phyloP scores from a whole-genome alignment of 2,797 vertebrate genomes.

The Phalanger gymnotis region DNA sequence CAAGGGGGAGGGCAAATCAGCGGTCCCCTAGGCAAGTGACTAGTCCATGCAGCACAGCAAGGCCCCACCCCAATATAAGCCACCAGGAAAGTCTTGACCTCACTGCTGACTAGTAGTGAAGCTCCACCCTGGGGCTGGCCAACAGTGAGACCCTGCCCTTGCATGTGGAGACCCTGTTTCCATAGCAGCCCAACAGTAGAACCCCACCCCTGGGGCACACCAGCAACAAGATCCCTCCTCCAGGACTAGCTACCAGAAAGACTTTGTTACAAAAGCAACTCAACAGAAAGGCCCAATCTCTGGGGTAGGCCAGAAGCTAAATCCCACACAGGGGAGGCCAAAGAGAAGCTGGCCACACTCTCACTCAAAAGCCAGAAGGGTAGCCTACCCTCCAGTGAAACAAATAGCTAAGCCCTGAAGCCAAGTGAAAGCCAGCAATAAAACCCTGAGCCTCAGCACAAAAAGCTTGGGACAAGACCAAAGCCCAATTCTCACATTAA shows the following conservation, averaged over 20 bases:
- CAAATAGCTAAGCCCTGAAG: neutral
- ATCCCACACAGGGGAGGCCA: neutral
- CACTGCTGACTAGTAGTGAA: neutral
- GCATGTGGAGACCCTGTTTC: too few species aligned
- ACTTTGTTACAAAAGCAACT: neutral
- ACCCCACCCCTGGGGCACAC: too few species aligned
- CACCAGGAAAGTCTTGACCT: too few species aligned
- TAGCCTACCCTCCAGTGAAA: neutral
- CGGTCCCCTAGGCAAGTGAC: neutral
- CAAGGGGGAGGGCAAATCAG: neutral
- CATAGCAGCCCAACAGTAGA: too few species aligned
- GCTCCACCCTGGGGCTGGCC: too few species aligned
- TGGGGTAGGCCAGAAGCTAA: neutral
- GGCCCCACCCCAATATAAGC: neutral
- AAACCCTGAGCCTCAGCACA: neutral
- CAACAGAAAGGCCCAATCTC: neutral
- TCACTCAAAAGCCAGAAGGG: neutral
- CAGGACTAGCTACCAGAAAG: neutral
- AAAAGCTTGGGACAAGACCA: neutral
- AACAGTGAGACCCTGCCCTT: too few species aligned
- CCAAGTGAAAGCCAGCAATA: neutral
- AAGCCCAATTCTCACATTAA: neutral
- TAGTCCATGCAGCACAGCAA: neutral
- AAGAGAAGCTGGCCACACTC: neutral
- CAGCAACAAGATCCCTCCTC: too few species aligned